phyloP scores from a whole-genome alignment of 30 jellyfish, hydroid and myxozoan genomes.

The Chrysaora quinquecirrha region DNA sequence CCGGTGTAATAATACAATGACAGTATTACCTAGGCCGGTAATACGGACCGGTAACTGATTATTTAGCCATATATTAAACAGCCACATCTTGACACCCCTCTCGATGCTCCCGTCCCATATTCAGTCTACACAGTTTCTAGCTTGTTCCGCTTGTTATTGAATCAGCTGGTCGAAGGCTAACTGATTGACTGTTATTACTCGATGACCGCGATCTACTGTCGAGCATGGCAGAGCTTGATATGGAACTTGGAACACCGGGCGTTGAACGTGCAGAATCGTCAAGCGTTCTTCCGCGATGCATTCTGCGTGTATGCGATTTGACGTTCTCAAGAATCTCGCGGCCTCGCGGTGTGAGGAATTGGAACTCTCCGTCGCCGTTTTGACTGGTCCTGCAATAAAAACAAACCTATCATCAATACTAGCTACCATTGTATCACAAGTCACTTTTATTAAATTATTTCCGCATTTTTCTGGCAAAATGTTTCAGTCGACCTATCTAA shows the following conservation, averaged over 20 bases:
- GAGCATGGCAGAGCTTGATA: conserved; percentile 68
- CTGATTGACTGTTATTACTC: conserved; percentile 77
- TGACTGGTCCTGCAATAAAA: conserved; percentile 73
- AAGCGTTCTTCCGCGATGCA: conserved; percentile 76
- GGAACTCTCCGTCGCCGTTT: conserved; percentile 86
- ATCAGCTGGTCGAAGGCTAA: conserved; percentile 71
- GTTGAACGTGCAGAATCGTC: conserved; percentile 94
- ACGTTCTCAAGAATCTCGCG: conserved; percentile 90
- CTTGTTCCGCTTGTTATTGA: conserved; percentile 63
- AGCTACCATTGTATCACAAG: no score
- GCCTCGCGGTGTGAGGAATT: conserved; percentile 88
- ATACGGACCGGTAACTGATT: no score
- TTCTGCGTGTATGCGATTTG: conserved; percentile 79
- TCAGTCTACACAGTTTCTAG: no score
- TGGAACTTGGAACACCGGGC: conserved; percentile 64
- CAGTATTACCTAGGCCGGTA: no score
- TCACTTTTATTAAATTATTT: no score
- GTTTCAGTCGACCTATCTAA: no score
- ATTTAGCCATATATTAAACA: no score
- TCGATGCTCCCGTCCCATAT: no score
- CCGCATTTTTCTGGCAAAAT: no score
- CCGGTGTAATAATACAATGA: no score
- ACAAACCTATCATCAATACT: no score
- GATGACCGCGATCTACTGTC: conserved; percentile 92
- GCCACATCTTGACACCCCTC: no score